phyloP scores from a whole-genome alignment of 2,113 vertebrate genomes.

The Ailuropoda melanoleuca region DNA sequence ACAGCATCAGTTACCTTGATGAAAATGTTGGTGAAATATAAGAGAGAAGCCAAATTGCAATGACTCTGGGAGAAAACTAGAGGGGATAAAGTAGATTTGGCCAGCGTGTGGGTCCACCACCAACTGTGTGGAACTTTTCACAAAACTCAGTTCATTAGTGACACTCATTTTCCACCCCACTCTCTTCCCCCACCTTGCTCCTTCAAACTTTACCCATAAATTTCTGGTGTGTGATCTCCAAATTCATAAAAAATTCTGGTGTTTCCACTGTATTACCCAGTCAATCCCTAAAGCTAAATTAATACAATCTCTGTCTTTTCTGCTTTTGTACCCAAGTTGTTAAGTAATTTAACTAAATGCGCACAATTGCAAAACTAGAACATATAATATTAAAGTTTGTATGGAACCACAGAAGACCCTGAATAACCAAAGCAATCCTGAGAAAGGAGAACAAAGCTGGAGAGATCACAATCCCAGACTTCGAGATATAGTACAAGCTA shows the following conservation, averaged over 20 bases:
- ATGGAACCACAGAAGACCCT: not conserved
- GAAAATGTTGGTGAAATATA: not conserved
- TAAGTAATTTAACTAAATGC: slow-evolving; percentile 42
- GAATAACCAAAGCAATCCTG: not conserved
- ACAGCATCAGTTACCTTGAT: not conserved
- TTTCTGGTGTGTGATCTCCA: not conserved
- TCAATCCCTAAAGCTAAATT: not conserved
- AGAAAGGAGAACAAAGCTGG: not conserved
- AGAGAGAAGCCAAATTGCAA: not conserved
- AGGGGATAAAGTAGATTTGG: not conserved
- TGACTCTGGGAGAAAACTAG: not conserved
- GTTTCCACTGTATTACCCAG: not conserved
- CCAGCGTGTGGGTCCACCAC: not conserved
- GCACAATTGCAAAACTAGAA: not conserved
- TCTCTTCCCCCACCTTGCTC: not conserved
- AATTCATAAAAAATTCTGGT: not conserved
- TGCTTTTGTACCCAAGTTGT: not conserved
- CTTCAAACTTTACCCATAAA: not conserved
- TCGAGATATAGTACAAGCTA: not conserved
- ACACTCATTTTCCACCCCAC: fast-evolving
- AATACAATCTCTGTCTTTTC: not conserved
- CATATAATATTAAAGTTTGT: not conserved
- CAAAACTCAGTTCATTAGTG: not conserved
- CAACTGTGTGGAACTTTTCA: not conserved
- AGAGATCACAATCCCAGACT: not conserved